Evolutionary conservation across 2,888 invertebrate genomes (phyloP).

Genomic region (Gasteruption jaculator): DNA sequence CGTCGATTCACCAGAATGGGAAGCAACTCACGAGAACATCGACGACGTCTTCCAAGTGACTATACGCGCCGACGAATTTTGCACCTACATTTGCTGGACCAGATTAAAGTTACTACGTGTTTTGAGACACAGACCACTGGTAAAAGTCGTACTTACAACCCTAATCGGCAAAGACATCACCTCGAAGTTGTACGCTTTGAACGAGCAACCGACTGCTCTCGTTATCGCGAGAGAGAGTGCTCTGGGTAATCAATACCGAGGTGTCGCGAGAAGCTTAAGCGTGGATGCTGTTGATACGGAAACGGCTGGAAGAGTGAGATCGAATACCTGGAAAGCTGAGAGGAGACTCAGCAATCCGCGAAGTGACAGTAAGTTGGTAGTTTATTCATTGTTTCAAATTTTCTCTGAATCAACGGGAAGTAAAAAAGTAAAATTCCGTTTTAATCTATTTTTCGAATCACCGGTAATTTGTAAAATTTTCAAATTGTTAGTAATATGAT

Average conservation of each 20-base stretch:
- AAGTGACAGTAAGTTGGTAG: slow-evolving; percentile 53
- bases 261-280: slow-evolving; percentile 67
- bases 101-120: slow-evolving; percentile 71
- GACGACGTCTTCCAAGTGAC: slow-evolving; percentile 74
- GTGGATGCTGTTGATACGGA: slow-evolving; percentile 77
- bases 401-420: too few species aligned
- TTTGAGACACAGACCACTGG: slow-evolving; percentile 68
- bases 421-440: too few species aligned
- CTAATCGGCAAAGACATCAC: slow-evolving; percentile 85
- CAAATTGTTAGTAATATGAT: too few species aligned
- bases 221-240: slow-evolving; percentile 44
- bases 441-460: too few species aligned
- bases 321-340: slow-evolving; percentile 59
- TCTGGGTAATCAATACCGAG: slow-evolving; percentile 51
- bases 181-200: slow-evolving; percentile 76
- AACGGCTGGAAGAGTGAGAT: slow-evolving; percentile 69
- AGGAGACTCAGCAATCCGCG: slow-evolving; percentile 51
- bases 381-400: too few species aligned
- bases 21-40: slow-evolving; percentile 72
- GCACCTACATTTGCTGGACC: slow-evolving; percentile 76
- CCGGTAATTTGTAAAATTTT: background rate
- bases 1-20: slow-evolving; percentile 88
- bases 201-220: slow-evolving; percentile 65
- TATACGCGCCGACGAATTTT: slow-evolving; percentile 69
- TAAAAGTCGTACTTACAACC: slow-evolving; percentile 72